Conservation (phyloP, 2,113 vertebrate genomes). For the Solea senegalensis region DNA sequence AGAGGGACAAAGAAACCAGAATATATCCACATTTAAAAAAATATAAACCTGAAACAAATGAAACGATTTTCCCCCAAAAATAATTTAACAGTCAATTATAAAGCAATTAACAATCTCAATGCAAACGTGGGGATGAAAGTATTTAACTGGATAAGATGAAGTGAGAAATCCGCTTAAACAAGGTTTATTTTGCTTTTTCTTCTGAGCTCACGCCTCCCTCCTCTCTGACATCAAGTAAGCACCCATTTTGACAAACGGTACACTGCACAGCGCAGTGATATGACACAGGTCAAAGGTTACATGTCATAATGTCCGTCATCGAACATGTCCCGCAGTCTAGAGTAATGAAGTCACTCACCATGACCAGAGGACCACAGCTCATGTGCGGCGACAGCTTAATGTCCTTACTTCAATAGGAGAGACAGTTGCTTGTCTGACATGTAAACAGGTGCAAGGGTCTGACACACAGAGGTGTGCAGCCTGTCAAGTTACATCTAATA, state of each 20-base stretch:
- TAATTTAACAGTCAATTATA: no score
- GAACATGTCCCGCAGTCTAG: constrained; percentile 2
- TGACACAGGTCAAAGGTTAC: constrained; percentile 23
- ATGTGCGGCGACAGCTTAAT: constrained; percentile 40
- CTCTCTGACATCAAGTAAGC: not conserved
- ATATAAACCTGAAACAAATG: no score
- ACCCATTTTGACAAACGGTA: not conserved
- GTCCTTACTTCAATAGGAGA: constrained; percentile 32
- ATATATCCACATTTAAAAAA: no score
- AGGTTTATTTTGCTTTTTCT: not conserved
- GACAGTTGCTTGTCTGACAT: constrained; percentile 17
- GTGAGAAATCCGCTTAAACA: no score
- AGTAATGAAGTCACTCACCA: constrained; percentile 11
- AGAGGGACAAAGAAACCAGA: no score
- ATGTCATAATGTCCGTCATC: constrained; percentile 25
- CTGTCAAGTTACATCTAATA: not conserved
- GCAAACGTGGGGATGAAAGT: no score
- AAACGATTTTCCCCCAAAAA: no score
- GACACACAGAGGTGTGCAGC: not conserved
- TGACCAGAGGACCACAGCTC: constrained; percentile 21
- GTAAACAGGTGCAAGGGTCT: constrained; percentile 15
- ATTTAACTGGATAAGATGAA: no score
- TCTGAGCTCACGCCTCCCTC: not conserved
- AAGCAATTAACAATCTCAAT: no score
- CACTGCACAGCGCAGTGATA: not conserved